Base-by-base conservation (phyloP, 2,113 vertebrate genomes). In the Onychostoma macrolepis region DNA sequence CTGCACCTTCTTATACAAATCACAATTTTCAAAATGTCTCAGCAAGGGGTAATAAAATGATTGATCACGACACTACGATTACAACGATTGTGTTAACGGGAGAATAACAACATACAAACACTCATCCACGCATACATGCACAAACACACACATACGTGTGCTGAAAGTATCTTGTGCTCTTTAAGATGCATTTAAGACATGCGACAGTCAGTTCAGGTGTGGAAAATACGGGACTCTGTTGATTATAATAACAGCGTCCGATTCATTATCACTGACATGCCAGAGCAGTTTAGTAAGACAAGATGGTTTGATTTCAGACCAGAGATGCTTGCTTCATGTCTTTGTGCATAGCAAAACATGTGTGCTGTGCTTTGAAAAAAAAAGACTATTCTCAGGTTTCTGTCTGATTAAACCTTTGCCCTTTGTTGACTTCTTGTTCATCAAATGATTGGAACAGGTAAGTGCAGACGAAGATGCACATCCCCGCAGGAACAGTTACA, bases 1-100 rank as follows among this genome's bases (percentile, higher is more conserved):
- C 84, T 36, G 28, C 50, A 87, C 71, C 80, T 76, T 72, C 43
- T 76, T 82, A 86, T 89, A 90, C 80, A 90, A 90, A 90, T 89
- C 86, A 89, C 86, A 84, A 81, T 77, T 81, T 87, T 45, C 76
- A 84, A 85, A 85, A 78, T 63, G 76, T 86, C 75, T 74, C 77
- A 80, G 84, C 86, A 83, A 85, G 26, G 61, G 71, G 58, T 36
- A 80, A 84, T 67, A 81, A 67, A 85, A 88, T 65, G 48, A 80
- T 81, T 15, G 41, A 63, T 58, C 56, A 69, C 38, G 67, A 86
- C 88, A 74, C 30, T 74, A 84, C 19, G 82, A 78, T 45, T 85
- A 86, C 65, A 86, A 21, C 21, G 48, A 43, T 87, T 83, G 79
- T 61, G 65, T 65, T 28, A 50, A 89, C 33, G 45, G 80, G 69